Conservation (phyloP, 2,797 vertebrate genomes). For the Myripristis murdjan region DNA sequence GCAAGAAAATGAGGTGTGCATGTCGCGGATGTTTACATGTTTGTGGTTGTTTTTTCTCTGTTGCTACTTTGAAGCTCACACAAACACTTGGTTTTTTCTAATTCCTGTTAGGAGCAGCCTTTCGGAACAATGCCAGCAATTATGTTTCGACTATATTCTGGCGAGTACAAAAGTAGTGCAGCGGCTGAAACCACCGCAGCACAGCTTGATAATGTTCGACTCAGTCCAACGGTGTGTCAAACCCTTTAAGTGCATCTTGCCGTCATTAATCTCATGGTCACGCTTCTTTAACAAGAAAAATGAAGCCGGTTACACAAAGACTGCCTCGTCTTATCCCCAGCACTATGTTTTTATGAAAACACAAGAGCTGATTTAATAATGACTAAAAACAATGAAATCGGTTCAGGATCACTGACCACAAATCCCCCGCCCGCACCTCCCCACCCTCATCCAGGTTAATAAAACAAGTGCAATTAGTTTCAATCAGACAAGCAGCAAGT, state of each 20-base stretch:
- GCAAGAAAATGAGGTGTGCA: neutral
- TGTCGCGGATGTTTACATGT: neutral
- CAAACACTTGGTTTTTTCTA: neutral
- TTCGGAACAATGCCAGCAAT: neutral
- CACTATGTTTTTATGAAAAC: slow-evolving; percentile 57
- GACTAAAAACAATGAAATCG: slow-evolving; percentile 35
- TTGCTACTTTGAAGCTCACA: slow-evolving; percentile 21
- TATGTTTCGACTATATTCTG: neutral
- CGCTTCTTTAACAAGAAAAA: slow-evolving; percentile 39
- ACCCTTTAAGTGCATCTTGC: slow-evolving; percentile 19
- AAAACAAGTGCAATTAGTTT: slow-evolving; percentile 31
- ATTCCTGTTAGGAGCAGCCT: slow-evolving; percentile 13
- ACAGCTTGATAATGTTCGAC: neutral
- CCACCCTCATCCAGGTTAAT: slow-evolving; percentile 7
- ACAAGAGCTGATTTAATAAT: slow-evolving; percentile 34
- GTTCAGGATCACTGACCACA: slow-evolving; percentile 52
- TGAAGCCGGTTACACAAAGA: slow-evolving; percentile 45
- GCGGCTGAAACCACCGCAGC: neutral
- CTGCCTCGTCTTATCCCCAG: slow-evolving; percentile 31
- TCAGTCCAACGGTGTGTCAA: slow-evolving; percentile 10
- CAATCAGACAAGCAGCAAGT: slow-evolving; percentile 8
- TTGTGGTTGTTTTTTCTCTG: slow-evolving; percentile 25
- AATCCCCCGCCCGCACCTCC: slow-evolving; percentile 3
- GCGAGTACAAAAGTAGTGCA: slow-evolving; percentile 11
- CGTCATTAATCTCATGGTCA: slow-evolving; percentile 10